Base-by-base conservation (phyloP, 2,113 vertebrate species). In the Bombycilla garrulus region DNA sequence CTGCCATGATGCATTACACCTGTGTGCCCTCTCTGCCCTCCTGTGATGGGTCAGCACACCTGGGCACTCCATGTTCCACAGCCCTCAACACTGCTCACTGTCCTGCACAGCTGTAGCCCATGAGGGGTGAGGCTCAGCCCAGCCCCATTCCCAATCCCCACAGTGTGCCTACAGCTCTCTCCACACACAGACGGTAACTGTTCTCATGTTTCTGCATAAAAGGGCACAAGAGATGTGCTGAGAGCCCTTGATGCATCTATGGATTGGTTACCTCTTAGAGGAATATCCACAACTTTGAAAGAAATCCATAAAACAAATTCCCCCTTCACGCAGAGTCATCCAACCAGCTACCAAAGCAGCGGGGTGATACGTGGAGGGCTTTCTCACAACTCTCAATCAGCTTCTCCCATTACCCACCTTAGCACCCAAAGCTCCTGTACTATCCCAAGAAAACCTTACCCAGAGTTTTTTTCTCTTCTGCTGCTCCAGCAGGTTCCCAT, bases 401-500 rank as follows among this genome's bases (percentile, higher is more conserved):
- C 64, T 83, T 62, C 64, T 73, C 56, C 60, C 36, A 60, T n/a
- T 42, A 58, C 44, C 60, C 69, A 35, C 26, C 72, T 70, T 45
- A 61, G 54, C 38, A 73, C 38, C 35, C 64, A 66, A 73, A 50
- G 69, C 48, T 65, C 70, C 70, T 74, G n/a, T 72, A 74, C 44
- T 25, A 33, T 17, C 11, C 18, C 56, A 48, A 83, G 31, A 25
- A 73, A 80, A 80, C 6, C 31, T 97, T 96, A 99, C 98, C 98
- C 81, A 93, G 61, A 99, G 95, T 2, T 89, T 97, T 87, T 97
- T 98, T 14, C 54, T 96, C 12, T 83, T 98, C 58, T 97, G 92
- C 58, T 98, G 92, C 22, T 81, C 90, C 82, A 99, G 92, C 5
- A 53, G 90, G 14, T 87, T 97, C 15, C 98, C 98, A 42, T 99